Evolutionary conservation across 2,888 invertebrate species (phyloP), one percentile per base, ranked within the genome.

Genomic region (Seira ritae): DNA sequence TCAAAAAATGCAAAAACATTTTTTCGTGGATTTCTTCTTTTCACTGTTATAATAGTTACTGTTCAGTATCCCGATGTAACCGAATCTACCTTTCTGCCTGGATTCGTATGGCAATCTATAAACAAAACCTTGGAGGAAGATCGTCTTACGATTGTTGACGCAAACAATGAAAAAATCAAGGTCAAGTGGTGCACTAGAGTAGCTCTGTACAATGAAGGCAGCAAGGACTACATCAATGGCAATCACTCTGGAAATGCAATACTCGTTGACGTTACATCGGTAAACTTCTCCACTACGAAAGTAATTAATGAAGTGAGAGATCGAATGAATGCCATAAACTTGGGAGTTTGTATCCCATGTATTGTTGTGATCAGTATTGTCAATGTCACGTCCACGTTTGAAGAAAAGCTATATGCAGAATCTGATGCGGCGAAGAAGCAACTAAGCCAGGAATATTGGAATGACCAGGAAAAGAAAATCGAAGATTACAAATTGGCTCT

Each of bases 361-460:
- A 74, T 88, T 15, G 74, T 84, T 0, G 75, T 87, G 31, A 62
- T 87, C 6, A 87, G 87, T 20, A 22, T 88, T 15, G 86, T 87
- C 17, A 86, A 86, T 55, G 71, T 72, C 1, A 66, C 78, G 0
- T 31, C 22, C 46, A 15, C 23, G 15, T 15, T 50, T 71, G 17
- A 77, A 80, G 12, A 3, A 12, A 42, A 42, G 6, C 42, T 42
- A 42, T 42, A 8, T 12, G 55, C 3, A 31, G 31, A 31, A 31
- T 31, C 3, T 8, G 31, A 31, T 31, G 31, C 31, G 2, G 37
- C 24, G n/a, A 37, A 31, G 31, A 31, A 65, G 19, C 55, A 70
- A 60, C 8, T 55, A 12, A 42, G 46, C 55, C 0, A n/a, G 10
- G 20, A 74, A 0, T n/a, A 55, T 12, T 55, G 55, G 55, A 12